phyloP scores from a whole-genome alignment of 2,113 vertebrate species.

The Chaetodon auriga region DNA sequence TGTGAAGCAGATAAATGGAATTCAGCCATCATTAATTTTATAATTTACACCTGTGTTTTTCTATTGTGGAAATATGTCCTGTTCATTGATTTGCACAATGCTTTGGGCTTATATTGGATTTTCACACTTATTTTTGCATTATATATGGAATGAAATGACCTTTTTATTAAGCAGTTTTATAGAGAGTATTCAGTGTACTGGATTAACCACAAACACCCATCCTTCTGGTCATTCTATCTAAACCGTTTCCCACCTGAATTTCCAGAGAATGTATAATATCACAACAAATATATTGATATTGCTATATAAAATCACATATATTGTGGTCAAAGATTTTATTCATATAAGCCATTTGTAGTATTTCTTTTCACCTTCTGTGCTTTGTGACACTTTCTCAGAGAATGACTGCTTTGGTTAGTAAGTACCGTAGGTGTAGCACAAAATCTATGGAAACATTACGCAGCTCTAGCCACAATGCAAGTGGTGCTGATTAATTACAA shows the following conservation, averaged over 20 bases:
- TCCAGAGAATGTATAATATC: not conserved
- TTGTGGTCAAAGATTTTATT: not conserved
- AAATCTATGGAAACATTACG: not conserved
- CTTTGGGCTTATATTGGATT: not conserved
- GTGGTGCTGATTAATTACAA: slow-evolving; percentile 2
- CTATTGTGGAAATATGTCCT: not conserved
- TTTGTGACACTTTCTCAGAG: too few species aligned
- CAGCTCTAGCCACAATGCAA: not conserved
- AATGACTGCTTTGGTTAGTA: not conserved
- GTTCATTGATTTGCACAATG: too few species aligned
- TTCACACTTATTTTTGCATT: not conserved
- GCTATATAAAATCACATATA: not conserved
- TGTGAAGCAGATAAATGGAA: not conserved
- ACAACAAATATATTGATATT: not conserved
- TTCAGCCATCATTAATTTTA: too few species aligned
- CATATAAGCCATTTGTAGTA: not conserved
- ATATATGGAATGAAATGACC: not conserved
- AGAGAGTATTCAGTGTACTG: not conserved
- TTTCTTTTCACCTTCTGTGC: not conserved
- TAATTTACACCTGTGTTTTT: not conserved
- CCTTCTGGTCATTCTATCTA: not conserved
- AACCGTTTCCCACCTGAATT: not conserved
- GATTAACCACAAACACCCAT: not conserved
- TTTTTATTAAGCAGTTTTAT: not conserved
- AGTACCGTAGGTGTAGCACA: not conserved